These are phyloP conservation scores for Seira musarum DNA, from an alignment of 2,888 invertebrate genomes.

Conservation along the genomic window DNA sequence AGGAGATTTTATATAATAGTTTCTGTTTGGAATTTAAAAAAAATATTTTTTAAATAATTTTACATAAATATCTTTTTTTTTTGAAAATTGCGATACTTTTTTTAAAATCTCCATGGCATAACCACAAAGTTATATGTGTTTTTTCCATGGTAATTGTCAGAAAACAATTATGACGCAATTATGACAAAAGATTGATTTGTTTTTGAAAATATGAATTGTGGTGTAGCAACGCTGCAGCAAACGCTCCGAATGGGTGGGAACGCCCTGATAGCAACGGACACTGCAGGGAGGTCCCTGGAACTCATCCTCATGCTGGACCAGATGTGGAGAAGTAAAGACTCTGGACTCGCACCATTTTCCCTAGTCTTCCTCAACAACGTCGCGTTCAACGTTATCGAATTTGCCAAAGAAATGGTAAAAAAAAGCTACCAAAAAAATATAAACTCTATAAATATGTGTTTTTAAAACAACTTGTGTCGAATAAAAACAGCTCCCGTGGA, in stretches of 20 bases:
- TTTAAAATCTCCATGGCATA: no score
- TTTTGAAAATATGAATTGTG: slow-evolving; percentile 37
- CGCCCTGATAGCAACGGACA: slow-evolving; percentile 76
- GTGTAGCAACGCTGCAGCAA: slow-evolving; percentile 73
- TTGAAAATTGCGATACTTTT: no score
- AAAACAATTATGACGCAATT: slow-evolving; percentile 4
- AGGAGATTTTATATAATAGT: no score
- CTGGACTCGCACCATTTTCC: slow-evolving; percentile 76
- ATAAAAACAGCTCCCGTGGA: slow-evolving; percentile 75
- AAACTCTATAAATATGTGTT: background rate
- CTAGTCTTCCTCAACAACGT: slow-evolving; percentile 77
- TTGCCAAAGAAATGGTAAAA: slow-evolving; percentile 75
- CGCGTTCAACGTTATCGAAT: slow-evolving; percentile 77
- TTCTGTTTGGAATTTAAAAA: no score
- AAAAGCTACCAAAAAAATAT: background rate
- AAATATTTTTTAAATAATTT: no score
- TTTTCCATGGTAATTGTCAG: background rate
- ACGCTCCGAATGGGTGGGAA: slow-evolving; percentile 77
- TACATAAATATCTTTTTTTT: no score
- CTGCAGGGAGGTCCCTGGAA: slow-evolving; percentile 77
- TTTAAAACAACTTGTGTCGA: background rate
- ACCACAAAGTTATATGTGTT: no score
- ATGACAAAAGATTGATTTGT: no score
- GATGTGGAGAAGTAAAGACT: slow-evolving; percentile 74
- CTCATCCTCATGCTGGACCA: slow-evolving; percentile 75